Base-by-base conservation (phyloP, 2,888 invertebrate genomes). In the Lampropteryx suffumata region DNA sequence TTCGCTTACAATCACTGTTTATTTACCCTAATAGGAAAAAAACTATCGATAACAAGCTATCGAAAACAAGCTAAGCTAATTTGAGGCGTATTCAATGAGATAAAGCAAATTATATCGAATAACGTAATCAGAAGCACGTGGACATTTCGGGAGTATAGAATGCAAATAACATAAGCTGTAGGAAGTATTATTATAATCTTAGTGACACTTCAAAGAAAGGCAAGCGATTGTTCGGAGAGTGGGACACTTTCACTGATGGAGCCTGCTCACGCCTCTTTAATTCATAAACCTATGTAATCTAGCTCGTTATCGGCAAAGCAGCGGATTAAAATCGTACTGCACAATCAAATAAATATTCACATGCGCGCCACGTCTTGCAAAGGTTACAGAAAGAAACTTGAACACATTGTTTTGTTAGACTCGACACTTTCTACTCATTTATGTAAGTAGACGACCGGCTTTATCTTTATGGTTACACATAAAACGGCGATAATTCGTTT, bases 201-300 rank as follows among this genome's bases (percentile, higher is more conserved):
- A 73, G 82, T 82, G 85, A 85, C 87, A 87, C 77, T 76, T 79
- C 72, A 79, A 76, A 81, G 78, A 79, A 74, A 69, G 69, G 74
- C 76, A 76, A 76, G 82, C 78, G 78, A 84, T 84, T 84, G 86
- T 86, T 81, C 75, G 65, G 67, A 60, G 75, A 82, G 78, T 81
- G 74, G 78, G 80, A 77, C 84, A 85, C 89, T 89, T 89, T 89
- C 89, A 79, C 88, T 73, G 48, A 30, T 59, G 46, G 57, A 70
- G 69, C 68, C 72, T 60, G 62, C 73, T 79, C 78, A 77, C 76
- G 79, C 69, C 76, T 79, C 75, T 72, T 66, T 79, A 72, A 82
- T 82, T 78, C 73, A 72, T 69, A 76, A 78, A 71, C 71, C 69
- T 67, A 76, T 78, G 70, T 76, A 79, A 84, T 82, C 82, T 76